Percentiles rank a stretch among this genome's conserved stretches.
phyloP scores from a whole-genome alignment of 2,797 vertebrate genomes.

The Oreonectes daqikongensis region DNA sequence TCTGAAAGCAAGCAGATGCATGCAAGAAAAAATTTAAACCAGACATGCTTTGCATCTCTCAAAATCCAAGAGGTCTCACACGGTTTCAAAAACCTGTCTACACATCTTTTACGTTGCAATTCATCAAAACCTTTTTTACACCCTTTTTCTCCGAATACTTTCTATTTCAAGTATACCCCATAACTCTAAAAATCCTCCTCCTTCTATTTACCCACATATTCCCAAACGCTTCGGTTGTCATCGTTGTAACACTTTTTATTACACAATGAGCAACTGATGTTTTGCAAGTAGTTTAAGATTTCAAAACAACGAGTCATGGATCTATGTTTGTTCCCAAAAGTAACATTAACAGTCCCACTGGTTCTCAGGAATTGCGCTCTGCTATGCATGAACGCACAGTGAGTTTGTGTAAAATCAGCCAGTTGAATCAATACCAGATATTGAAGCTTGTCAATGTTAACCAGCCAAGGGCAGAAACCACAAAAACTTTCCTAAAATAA shows the following conservation, averaged over 20 bases:
- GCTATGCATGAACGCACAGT: neutral
- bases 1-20: neutral
- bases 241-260: neutral
- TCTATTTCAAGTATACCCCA: neutral
- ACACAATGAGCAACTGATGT: neutral
- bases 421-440: constrained; percentile 12
- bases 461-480: neutral
- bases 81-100: neutral
- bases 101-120: neutral
- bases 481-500: neutral
- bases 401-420: constrained; percentile 16
- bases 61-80: neutral
- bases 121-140: neutral
- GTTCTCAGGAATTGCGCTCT: neutral
- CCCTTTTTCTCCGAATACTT: neutral
- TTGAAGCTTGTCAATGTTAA: constrained; percentile 26
- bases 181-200: neutral
- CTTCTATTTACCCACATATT: neutral
- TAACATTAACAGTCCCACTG: neutral
- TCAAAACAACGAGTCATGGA: constrained; percentile 27
- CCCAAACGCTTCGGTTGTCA: constrained; percentile 5
- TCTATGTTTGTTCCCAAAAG: neutral
- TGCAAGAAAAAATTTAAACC: neutral
- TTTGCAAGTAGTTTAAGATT: neutral
- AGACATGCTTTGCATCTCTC: neutral